Conservation (phyloP, 1,140 invertebrate species). For the Ladona fulva region DNA sequence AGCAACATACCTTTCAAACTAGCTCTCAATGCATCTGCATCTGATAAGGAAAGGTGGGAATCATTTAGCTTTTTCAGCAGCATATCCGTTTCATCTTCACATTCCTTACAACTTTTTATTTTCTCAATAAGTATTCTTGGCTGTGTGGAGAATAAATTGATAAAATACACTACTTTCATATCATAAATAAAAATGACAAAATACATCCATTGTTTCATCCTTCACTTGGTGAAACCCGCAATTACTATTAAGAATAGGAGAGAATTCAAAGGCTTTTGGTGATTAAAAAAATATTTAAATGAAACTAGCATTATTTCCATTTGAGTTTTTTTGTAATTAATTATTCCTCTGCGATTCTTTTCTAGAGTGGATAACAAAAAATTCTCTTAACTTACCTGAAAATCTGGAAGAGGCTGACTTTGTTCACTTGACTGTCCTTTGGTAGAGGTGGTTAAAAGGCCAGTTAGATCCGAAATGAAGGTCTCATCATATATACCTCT, state of each 20-base stretch:
- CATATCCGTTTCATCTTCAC: constrained; percentile 56
- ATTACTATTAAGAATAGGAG: too few species aligned
- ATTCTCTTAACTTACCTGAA: constrained; percentile 43
- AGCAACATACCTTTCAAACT: constrained; percentile 55
- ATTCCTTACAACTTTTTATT: constrained; percentile 51
- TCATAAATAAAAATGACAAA: not conserved
- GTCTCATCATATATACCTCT: constrained; percentile 77
- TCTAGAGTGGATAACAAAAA: not conserved
- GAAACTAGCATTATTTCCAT: too few species aligned
- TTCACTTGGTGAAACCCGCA: too few species aligned
- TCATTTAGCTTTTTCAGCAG: constrained; percentile 54
- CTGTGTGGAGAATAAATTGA: constrained; percentile 33
- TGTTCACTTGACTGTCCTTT: constrained; percentile 54
- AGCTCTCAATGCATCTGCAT: constrained; percentile 54
- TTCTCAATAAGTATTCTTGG: constrained; percentile 52
- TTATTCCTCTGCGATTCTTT: not conserved
- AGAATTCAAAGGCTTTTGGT: too few species aligned
- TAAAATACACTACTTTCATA: not conserved
- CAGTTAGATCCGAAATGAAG: constrained; percentile 74
- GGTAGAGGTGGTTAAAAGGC: constrained; percentile 63
- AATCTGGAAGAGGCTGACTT: constrained; percentile 38
- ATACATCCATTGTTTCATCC: too few species aligned
- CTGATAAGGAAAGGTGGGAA: constrained; percentile 39
- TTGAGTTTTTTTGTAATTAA: too few species aligned
- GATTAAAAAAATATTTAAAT: too few species aligned